phyloP scores from a whole-genome alignment of 92 coral and sea anemone species.

The Porites rus region DNA sequence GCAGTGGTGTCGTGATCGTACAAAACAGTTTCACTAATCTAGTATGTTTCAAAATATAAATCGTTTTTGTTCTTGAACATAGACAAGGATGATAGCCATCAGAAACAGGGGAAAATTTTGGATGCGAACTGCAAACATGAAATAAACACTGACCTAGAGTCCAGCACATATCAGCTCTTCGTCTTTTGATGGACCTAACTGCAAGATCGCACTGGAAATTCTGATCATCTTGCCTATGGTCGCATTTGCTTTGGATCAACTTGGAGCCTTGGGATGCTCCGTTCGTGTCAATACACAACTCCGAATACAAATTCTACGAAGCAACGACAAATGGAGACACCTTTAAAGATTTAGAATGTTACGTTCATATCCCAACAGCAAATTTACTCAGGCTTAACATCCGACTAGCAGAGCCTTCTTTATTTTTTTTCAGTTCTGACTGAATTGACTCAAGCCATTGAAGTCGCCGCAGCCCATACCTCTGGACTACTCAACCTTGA shows the following conservation, averaged over 20 bases:
- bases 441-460: too few species aligned
- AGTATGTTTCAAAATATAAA: too few species aligned
- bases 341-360: too few species aligned
- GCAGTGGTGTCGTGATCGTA: too few species aligned
- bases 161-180: slow-evolving; percentile 91
- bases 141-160: slow-evolving; percentile 71
- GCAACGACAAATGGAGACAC: neutral
- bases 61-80: too few species aligned
- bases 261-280: slow-evolving; percentile 80
- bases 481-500: too few species aligned
- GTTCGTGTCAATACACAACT: slow-evolving; percentile 88
- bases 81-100: neutral
- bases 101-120: neutral
- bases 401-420: too few species aligned
- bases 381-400: too few species aligned
- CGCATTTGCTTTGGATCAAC: slow-evolving; percentile 84
- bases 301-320: slow-evolving; percentile 68
- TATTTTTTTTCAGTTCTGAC: too few species aligned
- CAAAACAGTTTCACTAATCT: too few species aligned
- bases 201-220: slow-evolving; percentile 94
- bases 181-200: slow-evolving; percentile 87
- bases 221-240: slow-evolving; percentile 86
- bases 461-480: too few species aligned
- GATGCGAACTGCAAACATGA: neutral
- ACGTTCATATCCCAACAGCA: too few species aligned